Evolutionary conservation across 2,888 invertebrate genomes (phyloP).

Genomic region (Ectemnius cavifrons): DNA sequence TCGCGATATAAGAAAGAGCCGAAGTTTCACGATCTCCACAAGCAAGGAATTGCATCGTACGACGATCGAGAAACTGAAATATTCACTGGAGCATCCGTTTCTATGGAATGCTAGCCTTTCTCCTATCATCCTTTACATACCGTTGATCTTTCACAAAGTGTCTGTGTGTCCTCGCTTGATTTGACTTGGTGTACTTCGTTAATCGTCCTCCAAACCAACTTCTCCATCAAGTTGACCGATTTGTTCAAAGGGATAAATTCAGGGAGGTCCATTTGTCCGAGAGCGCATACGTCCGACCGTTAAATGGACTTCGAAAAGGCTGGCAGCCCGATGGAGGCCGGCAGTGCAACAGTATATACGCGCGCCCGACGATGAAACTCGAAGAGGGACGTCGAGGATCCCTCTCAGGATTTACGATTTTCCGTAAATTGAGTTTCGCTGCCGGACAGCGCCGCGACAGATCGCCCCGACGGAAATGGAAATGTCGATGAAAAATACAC

Average conservation of each 20-base stretch:
- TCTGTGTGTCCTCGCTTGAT: no score
- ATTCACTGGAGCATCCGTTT: background rate
- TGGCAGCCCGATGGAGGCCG: constrained; percentile 2
- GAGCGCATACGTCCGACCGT: constrained; percentile 20
- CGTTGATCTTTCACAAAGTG: no score
- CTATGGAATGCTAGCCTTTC: constrained; percentile 20
- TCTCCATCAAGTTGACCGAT: no score
- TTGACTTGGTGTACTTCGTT: no score
- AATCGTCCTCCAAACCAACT: no score
- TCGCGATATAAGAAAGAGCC: constrained; percentile 30
- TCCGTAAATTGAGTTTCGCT: constrained; percentile 51
- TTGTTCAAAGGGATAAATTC: no score
- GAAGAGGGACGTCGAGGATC: background rate
- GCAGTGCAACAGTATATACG: no score
- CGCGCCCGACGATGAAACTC: background rate
- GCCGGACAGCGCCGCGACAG: constrained; percentile 35
- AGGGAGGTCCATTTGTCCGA: background rate
- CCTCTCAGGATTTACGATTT: constrained; percentile 48
- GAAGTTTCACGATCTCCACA: background rate
- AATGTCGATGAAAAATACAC: constrained; percentile 50
- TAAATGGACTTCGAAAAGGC: constrained; percentile 22
- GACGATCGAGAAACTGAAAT: constrained; percentile 6
- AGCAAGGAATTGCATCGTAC: background rate
- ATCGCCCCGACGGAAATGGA: constrained; percentile 45
- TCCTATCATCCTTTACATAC: background rate